Evolutionary conservation across 2,113 vertebrate genomes (phyloP).

Genomic region (Isichthys henryi): DNA sequence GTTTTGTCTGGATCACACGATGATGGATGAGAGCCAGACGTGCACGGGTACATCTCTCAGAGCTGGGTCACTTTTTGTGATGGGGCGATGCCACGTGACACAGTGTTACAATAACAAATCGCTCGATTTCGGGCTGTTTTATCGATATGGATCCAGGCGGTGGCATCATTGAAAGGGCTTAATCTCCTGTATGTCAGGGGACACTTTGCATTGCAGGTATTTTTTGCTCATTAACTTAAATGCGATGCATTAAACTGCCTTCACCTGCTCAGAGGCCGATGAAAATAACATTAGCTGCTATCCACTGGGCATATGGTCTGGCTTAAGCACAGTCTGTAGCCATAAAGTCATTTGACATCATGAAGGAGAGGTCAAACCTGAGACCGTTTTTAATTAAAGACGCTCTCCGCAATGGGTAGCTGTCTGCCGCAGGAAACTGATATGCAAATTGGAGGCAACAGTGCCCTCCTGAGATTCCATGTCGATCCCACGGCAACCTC

Average conservation of each 20-base stretch:
- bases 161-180: background rate
- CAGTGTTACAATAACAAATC: background rate
- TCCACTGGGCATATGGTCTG: constrained; percentile 1
- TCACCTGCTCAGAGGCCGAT: background rate
- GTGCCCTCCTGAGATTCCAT: background rate
- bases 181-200: background rate
- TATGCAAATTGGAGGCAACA: background rate
- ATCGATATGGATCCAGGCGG: background rate
- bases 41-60: background rate
- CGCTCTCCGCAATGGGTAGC: background rate
- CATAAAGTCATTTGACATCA: background rate
- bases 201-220: background rate
- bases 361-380: background rate
- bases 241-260: constrained; percentile 6
- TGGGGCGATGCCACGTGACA: background rate
- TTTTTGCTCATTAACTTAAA: constrained; percentile 10
- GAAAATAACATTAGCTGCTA: background rate
- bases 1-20: background rate
- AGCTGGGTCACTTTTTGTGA: background rate
- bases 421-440: background rate
- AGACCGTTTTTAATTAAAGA: background rate
- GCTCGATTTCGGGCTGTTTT: background rate
- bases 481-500: background rate
- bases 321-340: background rate
- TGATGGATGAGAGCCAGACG: background rate